phyloP scores from a whole-genome alignment of 2,888 invertebrate species.

The Cheiracanthium punctorium region DNA sequence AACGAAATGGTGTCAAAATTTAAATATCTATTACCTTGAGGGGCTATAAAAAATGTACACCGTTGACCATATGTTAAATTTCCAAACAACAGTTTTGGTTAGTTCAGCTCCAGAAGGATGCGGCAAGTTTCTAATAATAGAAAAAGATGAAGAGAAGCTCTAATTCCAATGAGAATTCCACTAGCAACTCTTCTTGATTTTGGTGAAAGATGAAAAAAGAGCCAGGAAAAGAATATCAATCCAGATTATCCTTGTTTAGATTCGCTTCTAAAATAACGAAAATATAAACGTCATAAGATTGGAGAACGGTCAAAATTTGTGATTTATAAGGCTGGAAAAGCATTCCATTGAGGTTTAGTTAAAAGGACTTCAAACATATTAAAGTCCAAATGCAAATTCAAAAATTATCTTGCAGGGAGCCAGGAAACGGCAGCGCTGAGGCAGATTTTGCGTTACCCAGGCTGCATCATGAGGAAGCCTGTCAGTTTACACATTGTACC shows the following conservation, averaged over 20 bases:
- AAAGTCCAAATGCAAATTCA: neutral
- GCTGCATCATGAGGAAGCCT: no score
- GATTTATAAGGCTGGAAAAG: neutral
- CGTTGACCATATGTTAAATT: no score
- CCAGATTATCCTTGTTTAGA: neutral
- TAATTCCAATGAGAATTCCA: conserved; percentile 6
- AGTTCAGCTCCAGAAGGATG: neutral
- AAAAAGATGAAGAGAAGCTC: neutral
- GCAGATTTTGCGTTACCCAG: no score
- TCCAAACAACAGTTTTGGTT: neutral
- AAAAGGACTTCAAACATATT: neutral
- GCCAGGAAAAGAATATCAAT: neutral
- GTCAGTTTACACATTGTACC: no score
- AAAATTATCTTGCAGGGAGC: no score
- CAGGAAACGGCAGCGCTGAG: no score
- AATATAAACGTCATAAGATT: neutral
- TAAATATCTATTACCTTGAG: neutral
- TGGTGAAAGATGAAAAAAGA: neutral
- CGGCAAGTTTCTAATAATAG: neutral
- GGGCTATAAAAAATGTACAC: neutral
- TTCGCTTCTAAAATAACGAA: neutral
- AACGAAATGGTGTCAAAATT: neutral
- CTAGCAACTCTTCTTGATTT: neutral
- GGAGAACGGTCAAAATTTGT: neutral
- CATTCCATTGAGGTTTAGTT: neutral